Evolutionary conservation across 2,888 invertebrate species (phyloP), one percentile per base, ranked within the genome.

Genomic region (Syrista parreyssii): DNA sequence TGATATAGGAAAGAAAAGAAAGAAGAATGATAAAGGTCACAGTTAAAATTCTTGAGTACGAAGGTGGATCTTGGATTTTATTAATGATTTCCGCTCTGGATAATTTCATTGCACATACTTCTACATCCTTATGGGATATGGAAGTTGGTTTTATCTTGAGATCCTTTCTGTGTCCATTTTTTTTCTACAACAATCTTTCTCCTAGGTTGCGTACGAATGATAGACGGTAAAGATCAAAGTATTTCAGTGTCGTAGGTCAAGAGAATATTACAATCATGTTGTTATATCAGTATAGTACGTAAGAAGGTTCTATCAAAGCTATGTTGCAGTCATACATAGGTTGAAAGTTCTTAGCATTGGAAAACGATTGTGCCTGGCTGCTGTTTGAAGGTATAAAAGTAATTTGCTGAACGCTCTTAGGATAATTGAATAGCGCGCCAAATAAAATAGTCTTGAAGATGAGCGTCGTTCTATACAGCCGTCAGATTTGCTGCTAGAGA

Each of bases 341-440:
- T 55, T 23, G 9, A 55, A 55, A 55, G 23, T 55, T 55, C 55
- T 55, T 55, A 9, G 23, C 55, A 31, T 71, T 33, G 71, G 71
- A 31, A 71, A 71, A 71, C 71, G 31, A 71, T 71, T 33, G 71
- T 4, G 71, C 31, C 31, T 23, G 71, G 12, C 32, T 71, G 71
- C 71, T 32, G 32, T 71, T 71, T 33, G 31, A 31, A 33, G 71
- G 23, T 55, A 71, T 31, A 12, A 71, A 71, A 31, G 71, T 71
- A 71, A 71, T 71, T 31, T 33, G 71, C 71, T 71, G 71, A 31
- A 33, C 12, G 31, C 33, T 23, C 32, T 81, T 81, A 83, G 82
- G 74, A 79, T 80, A 82, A 82, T 81, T 79, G 80, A 82, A 79
- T 77, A 72, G 79, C 76, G 79, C 79, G 79, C 79, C 77, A 68